phyloP scores from a whole-genome alignment of 2,113 vertebrate genomes.

The Myotis yumanensis region DNA sequence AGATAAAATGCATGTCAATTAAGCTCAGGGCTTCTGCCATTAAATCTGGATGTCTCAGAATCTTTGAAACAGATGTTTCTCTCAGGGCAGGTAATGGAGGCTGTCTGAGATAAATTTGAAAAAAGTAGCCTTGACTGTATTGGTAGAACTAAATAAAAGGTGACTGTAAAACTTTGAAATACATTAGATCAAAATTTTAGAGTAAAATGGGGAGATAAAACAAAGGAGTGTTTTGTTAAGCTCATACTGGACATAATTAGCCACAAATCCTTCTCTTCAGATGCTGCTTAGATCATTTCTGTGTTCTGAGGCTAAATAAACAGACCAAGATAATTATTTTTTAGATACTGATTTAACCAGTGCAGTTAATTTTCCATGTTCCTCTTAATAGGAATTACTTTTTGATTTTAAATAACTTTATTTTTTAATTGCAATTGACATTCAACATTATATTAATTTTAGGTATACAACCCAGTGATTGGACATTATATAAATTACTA shows the following conservation, averaged over 20 bases:
- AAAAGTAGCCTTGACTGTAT: neutral
- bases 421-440: neutral
- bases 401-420: neutral
- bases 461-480: neutral
- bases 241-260: neutral
- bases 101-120: neutral
- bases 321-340: neutral
- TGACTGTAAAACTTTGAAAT: neutral
- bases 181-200: neutral
- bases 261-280: neutral
- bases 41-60: neutral
- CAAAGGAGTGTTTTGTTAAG: neutral
- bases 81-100: neutral
- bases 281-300: neutral
- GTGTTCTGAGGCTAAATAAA: neutral
- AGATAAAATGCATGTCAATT: neutral
- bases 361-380: conserved; percentile 7
- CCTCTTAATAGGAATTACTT: neutral
- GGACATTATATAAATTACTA: neutral
- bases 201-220: neutral
- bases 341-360: neutral
- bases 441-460: neutral
- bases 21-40: neutral
- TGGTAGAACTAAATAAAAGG: neutral
- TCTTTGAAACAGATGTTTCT: neutral